A percentile compares a stretch with the other conserved stretches of the same genome.
phyloP scores from a whole-genome alignment of 2,113 vertebrate species.

The Theropithecus gelada region DNA sequence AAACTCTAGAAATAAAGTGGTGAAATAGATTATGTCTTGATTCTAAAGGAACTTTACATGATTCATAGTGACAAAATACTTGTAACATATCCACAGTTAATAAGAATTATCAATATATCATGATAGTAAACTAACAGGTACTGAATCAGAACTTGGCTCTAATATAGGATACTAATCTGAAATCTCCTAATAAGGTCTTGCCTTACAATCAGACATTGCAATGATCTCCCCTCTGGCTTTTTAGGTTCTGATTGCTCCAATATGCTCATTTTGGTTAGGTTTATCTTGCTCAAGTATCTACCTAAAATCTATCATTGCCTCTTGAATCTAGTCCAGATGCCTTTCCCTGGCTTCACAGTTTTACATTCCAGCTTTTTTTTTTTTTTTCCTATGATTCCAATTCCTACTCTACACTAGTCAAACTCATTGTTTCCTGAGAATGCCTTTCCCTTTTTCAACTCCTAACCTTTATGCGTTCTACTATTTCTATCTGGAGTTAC shows the following conservation, averaged over 20 bases:
- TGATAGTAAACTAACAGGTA: conserved; percentile 34
- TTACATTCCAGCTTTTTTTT: background rate
- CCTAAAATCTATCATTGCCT: background rate
- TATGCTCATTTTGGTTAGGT: background rate
- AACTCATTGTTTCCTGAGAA: background rate
- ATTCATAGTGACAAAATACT: background rate
- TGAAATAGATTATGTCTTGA: background rate
- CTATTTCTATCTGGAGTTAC: background rate
- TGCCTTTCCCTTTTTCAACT: background rate
- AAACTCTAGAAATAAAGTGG: background rate
- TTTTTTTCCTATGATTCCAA: background rate
- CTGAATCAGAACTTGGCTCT: background rate
- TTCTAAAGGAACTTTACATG: conserved; percentile 18
- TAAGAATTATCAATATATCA: background rate
- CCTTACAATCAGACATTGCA: background rate
- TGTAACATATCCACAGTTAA: background rate
- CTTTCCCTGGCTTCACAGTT: background rate
- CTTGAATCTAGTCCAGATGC: background rate
- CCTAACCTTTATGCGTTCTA: background rate
- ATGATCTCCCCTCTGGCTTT: background rate
- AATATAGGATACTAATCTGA: background rate
- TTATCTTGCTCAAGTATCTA: background rate
- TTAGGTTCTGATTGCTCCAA: background rate
- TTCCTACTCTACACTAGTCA: background rate
- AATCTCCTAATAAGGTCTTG: background rate